Evolutionary conservation across 2,797 vertebrate genomes (phyloP), one percentile per base, ranked within the genome.

Genomic region (Carduelis carduelis): DNA sequence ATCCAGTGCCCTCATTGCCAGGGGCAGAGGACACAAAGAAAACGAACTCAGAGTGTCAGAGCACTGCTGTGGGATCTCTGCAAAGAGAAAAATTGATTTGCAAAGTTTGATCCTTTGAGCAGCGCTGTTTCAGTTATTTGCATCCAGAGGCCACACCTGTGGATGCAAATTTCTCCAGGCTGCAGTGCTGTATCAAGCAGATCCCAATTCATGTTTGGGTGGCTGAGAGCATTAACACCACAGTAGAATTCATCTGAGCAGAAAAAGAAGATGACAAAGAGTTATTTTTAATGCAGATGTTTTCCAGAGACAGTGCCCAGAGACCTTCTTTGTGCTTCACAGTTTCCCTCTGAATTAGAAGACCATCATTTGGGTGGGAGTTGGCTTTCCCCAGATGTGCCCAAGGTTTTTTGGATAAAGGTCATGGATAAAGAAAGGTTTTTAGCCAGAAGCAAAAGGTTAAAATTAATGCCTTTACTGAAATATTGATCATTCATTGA

Each of bases 131-230:
- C 76, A 63, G 12, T 21, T 2, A 3, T 55, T 59, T 55, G 7
- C 19, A 59, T n/a, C 17, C 19, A 70, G 35, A 78, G 14, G 11
- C 17, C 11, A 18, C 0, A 2, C 39, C 35, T 32, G 24, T 14
- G 14, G 17, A 26, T 11, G n/a, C n/a, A n/a, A n/a, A 34, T 61
- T 83, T 55, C n/a, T 90, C 9, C 6, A 43, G 46, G 10, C 14
- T 61, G 7, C 1, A 5, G 12, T 34, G 6, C 30, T 74, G 14
- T 22, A 64, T 14, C 0, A 4, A 63, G 69, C 15, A 64, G 12
- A 8, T 89, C 21, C 7, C 0, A 0, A 14, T 47, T 76, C 6
- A 2, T 1, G 1, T 87, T 57, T 61, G 24, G 5, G 12, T 86
- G 30, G 8, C 28, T 53, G 70, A 7, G 9, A 6, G 4, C 32